Percentiles rank a stretch among this genome's conserved stretches.
These are phyloP conservation scores for Colius striatus DNA, from an alignment of 2,113 vertebrate species.

Conservation along the genomic window DNA sequence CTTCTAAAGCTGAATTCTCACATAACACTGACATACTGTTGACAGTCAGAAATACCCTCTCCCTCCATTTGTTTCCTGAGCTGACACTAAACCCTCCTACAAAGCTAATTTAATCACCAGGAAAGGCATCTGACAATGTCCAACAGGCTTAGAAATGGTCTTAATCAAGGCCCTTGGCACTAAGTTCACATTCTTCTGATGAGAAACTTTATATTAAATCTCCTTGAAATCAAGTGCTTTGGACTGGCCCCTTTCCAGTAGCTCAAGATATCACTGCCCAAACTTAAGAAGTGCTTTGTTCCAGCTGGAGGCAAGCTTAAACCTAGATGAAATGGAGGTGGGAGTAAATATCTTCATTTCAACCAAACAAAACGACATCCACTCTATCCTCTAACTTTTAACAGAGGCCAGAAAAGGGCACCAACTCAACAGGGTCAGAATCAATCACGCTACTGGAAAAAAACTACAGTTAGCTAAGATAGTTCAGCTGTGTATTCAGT, in stretches of 20 bases:
- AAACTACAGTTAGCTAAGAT: neutral
- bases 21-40: neutral
- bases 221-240: constrained; percentile 46
- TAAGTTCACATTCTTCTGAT: constrained; percentile 38
- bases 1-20: constrained; percentile 38
- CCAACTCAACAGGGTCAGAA: constrained; percentile 30
- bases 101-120: constrained; percentile 51
- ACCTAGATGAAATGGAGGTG: constrained; percentile 29
- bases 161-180: constrained; percentile 54
- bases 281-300: constrained; percentile 50
- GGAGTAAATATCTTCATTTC: constrained; percentile 40
- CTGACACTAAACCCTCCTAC: constrained; percentile 35
- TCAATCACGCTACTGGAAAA: neutral
- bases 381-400: constrained; percentile 16
- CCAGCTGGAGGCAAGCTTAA: constrained; percentile 33
- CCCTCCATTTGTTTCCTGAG: constrained; percentile 20
- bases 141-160: constrained; percentile 24
- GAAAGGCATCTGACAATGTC: constrained; percentile 55
- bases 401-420: constrained; percentile 36
- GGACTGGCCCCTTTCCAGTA: constrained; percentile 43
- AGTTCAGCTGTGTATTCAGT: neutral
- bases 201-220: constrained; percentile 51
- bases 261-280: constrained; percentile 29
- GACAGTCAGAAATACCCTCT: constrained; percentile 27
- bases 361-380: constrained; percentile 38